These are phyloP conservation scores for Rambutsinella grinnellia DNA, from an alignment of 2,888 invertebrate species.

Conservation along the genomic window DNA sequence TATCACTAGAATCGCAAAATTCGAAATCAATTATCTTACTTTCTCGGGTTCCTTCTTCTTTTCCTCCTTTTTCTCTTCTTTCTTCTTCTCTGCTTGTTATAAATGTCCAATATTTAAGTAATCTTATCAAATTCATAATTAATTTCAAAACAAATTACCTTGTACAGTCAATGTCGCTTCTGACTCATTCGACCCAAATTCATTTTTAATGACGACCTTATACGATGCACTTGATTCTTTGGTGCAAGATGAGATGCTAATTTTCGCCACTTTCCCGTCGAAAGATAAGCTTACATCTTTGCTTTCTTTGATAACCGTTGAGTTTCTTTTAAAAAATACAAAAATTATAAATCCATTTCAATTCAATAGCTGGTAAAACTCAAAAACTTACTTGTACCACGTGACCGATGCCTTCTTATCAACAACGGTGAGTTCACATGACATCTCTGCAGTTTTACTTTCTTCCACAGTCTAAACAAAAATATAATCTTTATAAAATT, in stretches of 20 bases:
- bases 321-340: slow-evolving; percentile 69
- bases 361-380: neutral
- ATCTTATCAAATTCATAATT: neutral
- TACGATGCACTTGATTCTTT: slow-evolving; percentile 84
- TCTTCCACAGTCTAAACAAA: slow-evolving; percentile 75
- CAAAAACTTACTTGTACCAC: slow-evolving; percentile 82
- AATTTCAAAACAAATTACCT: slow-evolving; percentile 67
- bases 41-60: slow-evolving; percentile 43
- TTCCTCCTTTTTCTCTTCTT: slow-evolving; percentile 68
- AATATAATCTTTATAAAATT: slow-evolving; percentile 1
- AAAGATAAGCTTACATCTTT: slow-evolving; percentile 84
- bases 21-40: slow-evolving; percentile 21
- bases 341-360: neutral
- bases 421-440: slow-evolving; percentile 79
- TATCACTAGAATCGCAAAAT: neutral
- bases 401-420: slow-evolving; percentile 86
- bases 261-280: slow-evolving; percentile 84
- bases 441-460: slow-evolving; percentile 83
- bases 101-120: neutral
- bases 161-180: slow-evolving; percentile 86
- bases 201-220: slow-evolving; percentile 88
- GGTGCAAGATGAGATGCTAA: slow-evolving; percentile 83
- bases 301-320: slow-evolving; percentile 81
- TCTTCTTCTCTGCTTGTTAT: slow-evolving; percentile 69
- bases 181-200: slow-evolving; percentile 90